Evolutionary conservation across 2,888 invertebrate genomes (phyloP), one percentile per base, ranked within the genome.

Genomic region (Dryocosmus kuriphilus): DNA sequence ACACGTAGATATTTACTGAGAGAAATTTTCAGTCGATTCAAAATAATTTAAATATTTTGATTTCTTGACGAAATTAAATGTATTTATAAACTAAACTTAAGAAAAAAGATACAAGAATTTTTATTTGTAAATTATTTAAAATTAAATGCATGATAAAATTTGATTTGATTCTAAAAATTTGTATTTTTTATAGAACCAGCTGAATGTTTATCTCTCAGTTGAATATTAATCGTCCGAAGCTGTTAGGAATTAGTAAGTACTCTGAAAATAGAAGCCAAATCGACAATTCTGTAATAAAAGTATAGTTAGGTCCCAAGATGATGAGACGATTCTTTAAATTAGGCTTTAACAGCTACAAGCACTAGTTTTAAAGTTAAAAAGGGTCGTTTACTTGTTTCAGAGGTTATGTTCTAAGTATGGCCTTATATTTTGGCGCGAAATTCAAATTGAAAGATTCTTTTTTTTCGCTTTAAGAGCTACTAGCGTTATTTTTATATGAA

Each of bases 251-350:
- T 24, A 75, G 76, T 75, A 74, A 61, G 73, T 73, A 67, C 32
- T 80, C 74, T 74, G 30, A n/a, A 61, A 77, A 57, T 63, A 74
- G 57, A 65, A 75, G 74, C 73, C 61, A 78, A 78, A 74, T 51
- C 24, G 75, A 57, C 62, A 76, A 24, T 65, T 61, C 30, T 71
- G 22, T 30, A 30, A 27, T 11, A 71, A 32, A 32, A 51, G 35
- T 63, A 32, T 24, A 51, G n/a, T 55, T 41, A 41, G 7, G n/a
- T 51, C 14, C 32, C 19, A 71, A 71, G 71, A 71, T 51, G 30
- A 71, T 71, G 71, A 71, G 71, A 71, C n/a, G 8, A 67, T 19
- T 41, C 16, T 41, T 1, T 1, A 5, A 16, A 16, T 41, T 41
- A n/a, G n/a, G n/a, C n/a, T n/a, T n/a, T n/a, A n/a, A n/a, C n/a